phyloP scores from a whole-genome alignment of 30 jellyfish, hydroid and myxozoan genomes.

The Aurelia aurita region DNA sequence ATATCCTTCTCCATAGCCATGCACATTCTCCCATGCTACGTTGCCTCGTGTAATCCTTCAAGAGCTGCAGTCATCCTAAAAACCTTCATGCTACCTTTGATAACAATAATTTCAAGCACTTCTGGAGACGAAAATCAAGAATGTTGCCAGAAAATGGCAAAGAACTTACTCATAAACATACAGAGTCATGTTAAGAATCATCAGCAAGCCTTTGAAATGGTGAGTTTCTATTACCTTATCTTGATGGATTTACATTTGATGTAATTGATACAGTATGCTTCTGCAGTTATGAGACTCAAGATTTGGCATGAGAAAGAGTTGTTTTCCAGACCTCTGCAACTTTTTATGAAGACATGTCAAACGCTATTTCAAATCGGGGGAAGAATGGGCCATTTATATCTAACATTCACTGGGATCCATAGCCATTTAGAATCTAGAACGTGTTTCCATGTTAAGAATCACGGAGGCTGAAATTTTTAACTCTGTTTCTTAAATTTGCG shows the following conservation, averaged over 20 bases:
- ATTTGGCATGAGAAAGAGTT: too few species aligned
- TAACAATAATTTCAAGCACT: constrained; percentile 17
- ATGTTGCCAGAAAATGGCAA: constrained; percentile 7
- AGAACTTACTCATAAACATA: constrained; percentile 13
- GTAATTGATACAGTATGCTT: too few species aligned
- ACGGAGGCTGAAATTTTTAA: too few species aligned
- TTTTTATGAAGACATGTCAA: too few species aligned
- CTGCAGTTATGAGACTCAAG: too few species aligned
- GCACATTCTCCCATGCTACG: constrained; percentile 46
- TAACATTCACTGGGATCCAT: too few species aligned
- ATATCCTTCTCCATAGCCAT: not conserved
- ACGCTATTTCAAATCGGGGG: too few species aligned
- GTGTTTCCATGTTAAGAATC: too few species aligned
- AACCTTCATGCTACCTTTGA: constrained; percentile 36
- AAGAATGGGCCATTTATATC: too few species aligned
- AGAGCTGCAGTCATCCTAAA: not conserved
- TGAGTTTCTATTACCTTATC: not conserved
- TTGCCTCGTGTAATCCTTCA: constrained; percentile 6
- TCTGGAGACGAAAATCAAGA: constrained; percentile 1
- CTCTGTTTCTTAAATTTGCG: too few species aligned
- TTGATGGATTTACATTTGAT: not conserved
- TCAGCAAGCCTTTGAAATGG: not conserved
- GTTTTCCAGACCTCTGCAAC: too few species aligned
- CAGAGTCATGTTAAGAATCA: not conserved
- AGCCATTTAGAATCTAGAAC: too few species aligned